phyloP scores from a whole-genome alignment of 2,113 vertebrate genomes.

The Fregetta grallaria region DNA sequence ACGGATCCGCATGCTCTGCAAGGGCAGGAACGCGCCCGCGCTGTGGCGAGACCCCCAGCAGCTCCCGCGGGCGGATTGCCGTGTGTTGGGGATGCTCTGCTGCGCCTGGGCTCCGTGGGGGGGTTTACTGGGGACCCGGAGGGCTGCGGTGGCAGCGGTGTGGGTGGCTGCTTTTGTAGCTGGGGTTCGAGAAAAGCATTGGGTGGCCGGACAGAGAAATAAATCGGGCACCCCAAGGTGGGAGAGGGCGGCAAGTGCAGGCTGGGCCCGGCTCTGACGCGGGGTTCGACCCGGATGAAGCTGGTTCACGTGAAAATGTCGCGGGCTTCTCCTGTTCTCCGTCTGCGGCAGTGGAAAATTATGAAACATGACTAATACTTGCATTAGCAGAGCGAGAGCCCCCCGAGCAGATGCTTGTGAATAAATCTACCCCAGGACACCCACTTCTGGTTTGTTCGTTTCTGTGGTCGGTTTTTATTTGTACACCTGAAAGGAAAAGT shows the following conservation, averaged over 20 bases:
- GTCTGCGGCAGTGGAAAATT: not conserved
- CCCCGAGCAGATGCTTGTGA: accelerated
- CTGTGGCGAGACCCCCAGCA: not conserved
- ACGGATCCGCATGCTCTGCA: not conserved
- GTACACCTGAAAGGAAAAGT: not conserved
- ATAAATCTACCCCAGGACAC: not conserved
- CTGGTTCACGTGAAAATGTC: accelerated
- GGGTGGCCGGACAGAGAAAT: not conserved
- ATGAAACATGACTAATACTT: not conserved
- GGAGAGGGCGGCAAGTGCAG: not conserved
- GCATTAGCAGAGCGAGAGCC: not conserved
- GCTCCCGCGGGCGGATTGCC: accelerated
- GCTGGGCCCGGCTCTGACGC: not conserved
- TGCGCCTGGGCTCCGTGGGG: not conserved
- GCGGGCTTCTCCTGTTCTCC: accelerated
- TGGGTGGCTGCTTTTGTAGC: not conserved
- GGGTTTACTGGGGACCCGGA: not conserved
- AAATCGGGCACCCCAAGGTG: not conserved
- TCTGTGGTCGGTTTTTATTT: not conserved
- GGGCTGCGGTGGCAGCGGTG: accelerated
- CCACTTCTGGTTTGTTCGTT: not conserved
- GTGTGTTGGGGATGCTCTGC: not conserved
- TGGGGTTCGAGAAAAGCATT: not conserved
- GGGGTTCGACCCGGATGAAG: accelerated
- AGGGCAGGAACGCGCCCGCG: not conserved